Percentiles rank a stretch among this genome's conserved stretches.
These are phyloP conservation scores for Elaeidobius kamerunicus DNA, from an alignment of 2,888 invertebrate species.

Conservation along the genomic window DNA sequence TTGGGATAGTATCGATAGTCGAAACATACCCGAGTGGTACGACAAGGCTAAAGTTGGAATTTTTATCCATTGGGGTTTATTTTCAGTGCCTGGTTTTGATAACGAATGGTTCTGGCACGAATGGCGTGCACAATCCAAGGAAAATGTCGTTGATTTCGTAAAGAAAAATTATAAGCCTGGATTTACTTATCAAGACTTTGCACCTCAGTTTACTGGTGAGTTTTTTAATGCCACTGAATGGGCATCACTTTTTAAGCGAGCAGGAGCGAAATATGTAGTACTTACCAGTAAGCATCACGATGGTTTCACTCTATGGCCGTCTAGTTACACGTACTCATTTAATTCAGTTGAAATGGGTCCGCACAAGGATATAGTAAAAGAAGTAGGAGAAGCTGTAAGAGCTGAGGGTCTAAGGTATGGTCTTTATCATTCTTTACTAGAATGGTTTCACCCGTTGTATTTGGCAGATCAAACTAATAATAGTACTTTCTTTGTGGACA, in stretches of 20 bases:
- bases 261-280: constrained; percentile 88
- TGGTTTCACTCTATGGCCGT: constrained; percentile 80
- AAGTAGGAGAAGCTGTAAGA: constrained; percentile 66
- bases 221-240: constrained; percentile 82
- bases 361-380: constrained; percentile 44
- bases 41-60: constrained; percentile 89
- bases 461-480: constrained; percentile 58
- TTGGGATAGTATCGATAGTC: constrained; percentile 81
- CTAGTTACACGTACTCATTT: constrained; percentile 77
- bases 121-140: constrained; percentile 53
- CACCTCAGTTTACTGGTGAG: constrained; percentile 81
- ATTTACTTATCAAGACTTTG: constrained; percentile 92
- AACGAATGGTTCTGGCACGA: constrained; percentile 90
- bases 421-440: constrained; percentile 79
- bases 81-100: constrained; percentile 50
- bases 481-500: constrained; percentile 57
- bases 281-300: constrained; percentile 86
- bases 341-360: constrained; percentile 55
- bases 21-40: constrained; percentile 85
- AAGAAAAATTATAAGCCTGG: constrained; percentile 75
- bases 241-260: constrained; percentile 75
- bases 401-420: constrained; percentile 66
- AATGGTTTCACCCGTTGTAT: constrained; percentile 85
- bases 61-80: constrained; percentile 93
- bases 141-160: constrained; percentile 60